A percentile compares a stretch with the other conserved stretches of the same genome.
phyloP scores from a whole-genome alignment of 2,888 invertebrate genomes.

The Epirrhoe tristata region DNA sequence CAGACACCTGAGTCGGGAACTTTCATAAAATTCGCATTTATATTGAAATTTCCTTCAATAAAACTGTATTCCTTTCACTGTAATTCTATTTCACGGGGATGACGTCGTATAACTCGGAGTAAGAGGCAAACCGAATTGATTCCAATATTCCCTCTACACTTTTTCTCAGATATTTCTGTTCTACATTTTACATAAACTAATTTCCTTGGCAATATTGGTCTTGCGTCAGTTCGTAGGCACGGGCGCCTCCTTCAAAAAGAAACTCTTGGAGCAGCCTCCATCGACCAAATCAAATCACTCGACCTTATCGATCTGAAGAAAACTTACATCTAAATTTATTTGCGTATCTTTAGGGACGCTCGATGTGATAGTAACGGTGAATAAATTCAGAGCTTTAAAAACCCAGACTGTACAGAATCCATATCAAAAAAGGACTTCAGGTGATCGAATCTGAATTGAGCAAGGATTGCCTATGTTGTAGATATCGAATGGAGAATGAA shows the following conservation, averaged over 20 bases:
- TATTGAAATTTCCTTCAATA: constrained; percentile 31
- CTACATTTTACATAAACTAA: constrained; percentile 85
- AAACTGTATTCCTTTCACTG: constrained; percentile 46
- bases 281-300: constrained; percentile 83
- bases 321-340: constrained; percentile 78
- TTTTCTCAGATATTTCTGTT: constrained; percentile 79
- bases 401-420: neutral
- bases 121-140: constrained; percentile 74
- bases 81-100: constrained; percentile 64
- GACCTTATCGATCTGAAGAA: constrained; percentile 80
- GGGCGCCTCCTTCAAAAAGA: constrained; percentile 77
- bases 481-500: too few species aligned
- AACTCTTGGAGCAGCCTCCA: constrained; percentile 73
- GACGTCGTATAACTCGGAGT: constrained; percentile 64
- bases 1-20: constrained; percentile 46
- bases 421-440: neutral
- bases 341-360: constrained; percentile 58
- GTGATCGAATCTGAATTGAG: neutral
- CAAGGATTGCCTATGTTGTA: neutral
- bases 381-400: constrained; percentile 27
- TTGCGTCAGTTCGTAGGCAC: constrained; percentile 81
- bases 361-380: constrained; percentile 33
- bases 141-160: constrained; percentile 77
- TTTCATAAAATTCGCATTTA: constrained; percentile 26
- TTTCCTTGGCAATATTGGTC: constrained; percentile 85